Conservation (phyloP, 37 sponge, comb jelly and placozoan genomes). For the Oopsacas minuta region DNA sequence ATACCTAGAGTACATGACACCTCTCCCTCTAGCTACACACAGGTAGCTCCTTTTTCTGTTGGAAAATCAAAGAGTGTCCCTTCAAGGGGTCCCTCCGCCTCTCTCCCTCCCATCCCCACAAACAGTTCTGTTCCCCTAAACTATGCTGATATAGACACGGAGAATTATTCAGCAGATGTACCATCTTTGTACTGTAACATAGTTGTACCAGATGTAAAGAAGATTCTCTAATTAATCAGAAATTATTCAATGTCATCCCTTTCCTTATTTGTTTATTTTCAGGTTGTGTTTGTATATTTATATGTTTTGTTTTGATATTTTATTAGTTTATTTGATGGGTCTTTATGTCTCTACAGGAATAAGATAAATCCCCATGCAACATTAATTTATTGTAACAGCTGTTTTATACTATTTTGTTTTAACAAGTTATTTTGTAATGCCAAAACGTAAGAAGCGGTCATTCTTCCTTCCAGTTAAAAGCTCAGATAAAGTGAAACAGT, state of each 20-base stretch:
- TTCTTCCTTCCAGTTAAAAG: slow-evolving; percentile 9
- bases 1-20: neutral
- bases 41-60: neutral
- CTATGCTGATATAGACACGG: neutral
- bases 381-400: no score
- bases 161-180: neutral
- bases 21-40: slow-evolving; percentile 9
- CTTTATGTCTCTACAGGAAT: no score
- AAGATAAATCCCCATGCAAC: no score
- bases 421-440: neutral
- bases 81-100: neutral
- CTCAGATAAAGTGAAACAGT: neutral
- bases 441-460: neutral
- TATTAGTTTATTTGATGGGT: no score
- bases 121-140: neutral
- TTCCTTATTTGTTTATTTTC: no score
- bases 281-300: no score
- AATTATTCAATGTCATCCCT: no score
- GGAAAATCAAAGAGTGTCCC: neutral
- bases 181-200: neutral
- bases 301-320: no score
- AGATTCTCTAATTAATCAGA: no score
- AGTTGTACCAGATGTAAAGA: neutral
- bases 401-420: no score
- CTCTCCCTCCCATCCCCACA: neutral